Base-by-base conservation (phyloP, 2,797 vertebrate genomes). In the Lacerta agilis region DNA sequence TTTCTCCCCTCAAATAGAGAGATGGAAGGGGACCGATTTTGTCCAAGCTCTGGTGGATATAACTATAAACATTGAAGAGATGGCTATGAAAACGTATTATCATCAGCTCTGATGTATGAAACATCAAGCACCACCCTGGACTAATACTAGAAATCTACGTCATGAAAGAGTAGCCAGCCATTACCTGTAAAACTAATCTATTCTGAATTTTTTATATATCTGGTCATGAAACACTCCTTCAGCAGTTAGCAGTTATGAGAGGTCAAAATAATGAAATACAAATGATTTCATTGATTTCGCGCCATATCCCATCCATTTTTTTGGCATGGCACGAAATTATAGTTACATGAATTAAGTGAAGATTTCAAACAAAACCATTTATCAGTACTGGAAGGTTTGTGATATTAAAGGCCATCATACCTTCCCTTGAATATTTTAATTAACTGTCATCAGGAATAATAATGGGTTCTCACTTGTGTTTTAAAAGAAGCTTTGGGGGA, bases 401-500 rank as follows among this genome's bases (percentile, higher is more conserved):
- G 3, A 17, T 73, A 86, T 38, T 90, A 88, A 90, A 85, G 80
- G 81, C 83, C 29, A 87, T 58, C 20, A 86, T 6, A 58, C 0
- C 78, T 2, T 5, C 45, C 0, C 86, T 75, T 86, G 25, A 85
- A 83, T 81, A 20, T 61, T 88, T 43, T 73, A 88, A 90, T 89
- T 89, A 90, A 91, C 83, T 77, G 25, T 83, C 83, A 83, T 33
- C 69, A 76, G 58, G 83, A 92, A 82, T 55, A 79, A 81, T 41
- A 89, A 76, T 4, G 0, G 11, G 0, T 55, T 23, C 69, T 0
- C 0, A 29, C 17, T 86, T 76, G 38, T 87, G 43, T 87, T 87
- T 80, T 80, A 89, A 15, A 0, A 86, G 1, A 79, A 86, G 85
- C 18, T 76, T 3, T 75, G 78, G 3, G n/a, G 1, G 49, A 55